phyloP scores from a whole-genome alignment of 2,888 invertebrate genomes.

The Andricus quercusramuli region DNA sequence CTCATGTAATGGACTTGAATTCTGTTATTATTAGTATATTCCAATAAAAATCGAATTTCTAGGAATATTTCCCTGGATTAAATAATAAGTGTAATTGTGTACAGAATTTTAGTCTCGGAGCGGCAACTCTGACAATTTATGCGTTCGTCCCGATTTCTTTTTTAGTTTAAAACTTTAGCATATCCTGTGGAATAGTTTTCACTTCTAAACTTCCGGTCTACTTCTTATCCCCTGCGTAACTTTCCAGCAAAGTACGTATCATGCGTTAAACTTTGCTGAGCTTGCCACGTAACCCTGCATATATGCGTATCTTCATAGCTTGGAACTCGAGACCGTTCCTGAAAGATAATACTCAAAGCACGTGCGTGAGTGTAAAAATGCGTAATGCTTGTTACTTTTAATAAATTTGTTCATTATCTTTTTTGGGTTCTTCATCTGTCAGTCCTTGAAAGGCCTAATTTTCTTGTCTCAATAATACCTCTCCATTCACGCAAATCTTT shows the following conservation, averaged over 20 bases:
- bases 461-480: too few relatives aligned
- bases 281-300: conserved; percentile 22
- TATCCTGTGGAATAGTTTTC: conserved; percentile 28
- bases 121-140: neutral
- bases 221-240: conserved; percentile 26
- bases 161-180: conserved; percentile 16
- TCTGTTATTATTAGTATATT: too few relatives aligned
- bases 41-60: too few relatives aligned
- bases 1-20: too few relatives aligned
- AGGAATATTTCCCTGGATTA: neutral
- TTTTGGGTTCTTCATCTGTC: conserved; percentile 19
- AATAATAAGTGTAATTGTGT: neutral
- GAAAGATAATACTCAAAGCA: conserved; percentile 53
- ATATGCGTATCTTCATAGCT: conserved; percentile 39
- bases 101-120: neutral
- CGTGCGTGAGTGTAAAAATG: conserved; percentile 53
- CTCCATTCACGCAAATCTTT: too few relatives aligned
- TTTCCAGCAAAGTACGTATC: conserved; percentile 5
- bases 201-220: conserved; percentile 33
- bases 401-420: conserved; percentile 41
- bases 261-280: conserved; percentile 19
- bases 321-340: conserved; percentile 49
- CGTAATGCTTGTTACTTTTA: conserved; percentile 46
- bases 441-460: neutral
- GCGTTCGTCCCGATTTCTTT: neutral